phyloP scores from a whole-genome alignment of 2,888 invertebrate genomes.

The Coenonympha arcania region DNA sequence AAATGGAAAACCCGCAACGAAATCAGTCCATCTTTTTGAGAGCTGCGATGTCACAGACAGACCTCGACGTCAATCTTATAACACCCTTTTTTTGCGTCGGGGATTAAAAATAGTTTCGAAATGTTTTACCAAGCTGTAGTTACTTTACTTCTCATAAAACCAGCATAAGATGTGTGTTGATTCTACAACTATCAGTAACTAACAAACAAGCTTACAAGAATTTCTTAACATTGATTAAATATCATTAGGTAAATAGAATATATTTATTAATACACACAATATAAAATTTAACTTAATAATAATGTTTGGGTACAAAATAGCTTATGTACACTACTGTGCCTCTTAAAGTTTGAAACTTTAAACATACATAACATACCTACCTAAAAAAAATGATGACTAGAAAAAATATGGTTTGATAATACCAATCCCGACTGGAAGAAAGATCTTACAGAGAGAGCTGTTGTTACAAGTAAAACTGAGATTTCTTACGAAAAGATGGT shows the following conservation, averaged over 20 bases:
- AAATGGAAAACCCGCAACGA: no score
- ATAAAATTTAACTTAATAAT: background rate
- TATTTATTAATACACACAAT: background rate
- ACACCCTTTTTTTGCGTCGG: no score
- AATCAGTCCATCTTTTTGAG: no score
- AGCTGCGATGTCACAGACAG: no score
- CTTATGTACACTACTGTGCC: constrained; percentile 10
- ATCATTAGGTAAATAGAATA: constrained; percentile 5
- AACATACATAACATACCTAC: no score
- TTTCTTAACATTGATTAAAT: constrained; percentile 2
- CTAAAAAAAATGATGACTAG: constrained; percentile 10
- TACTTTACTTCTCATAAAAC: no score
- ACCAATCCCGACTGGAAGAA: background rate
- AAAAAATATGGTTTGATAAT: constrained; percentile 3
- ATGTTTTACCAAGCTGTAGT: no score
- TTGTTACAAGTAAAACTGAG: no score
- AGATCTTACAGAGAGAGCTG: background rate
- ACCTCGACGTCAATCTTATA: no score
- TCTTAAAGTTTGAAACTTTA: background rate
- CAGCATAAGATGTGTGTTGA: no score
- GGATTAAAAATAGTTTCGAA: no score
- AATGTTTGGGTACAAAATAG: constrained; percentile 9
- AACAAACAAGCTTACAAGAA: constrained; percentile 11
- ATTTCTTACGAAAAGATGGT: no score
- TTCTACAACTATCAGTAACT: constrained; percentile 9